Evolutionary conservation across 2,797 vertebrate species (phyloP), one percentile per base, ranked within the genome.

Genomic region (Echeneis naucrates): DNA sequence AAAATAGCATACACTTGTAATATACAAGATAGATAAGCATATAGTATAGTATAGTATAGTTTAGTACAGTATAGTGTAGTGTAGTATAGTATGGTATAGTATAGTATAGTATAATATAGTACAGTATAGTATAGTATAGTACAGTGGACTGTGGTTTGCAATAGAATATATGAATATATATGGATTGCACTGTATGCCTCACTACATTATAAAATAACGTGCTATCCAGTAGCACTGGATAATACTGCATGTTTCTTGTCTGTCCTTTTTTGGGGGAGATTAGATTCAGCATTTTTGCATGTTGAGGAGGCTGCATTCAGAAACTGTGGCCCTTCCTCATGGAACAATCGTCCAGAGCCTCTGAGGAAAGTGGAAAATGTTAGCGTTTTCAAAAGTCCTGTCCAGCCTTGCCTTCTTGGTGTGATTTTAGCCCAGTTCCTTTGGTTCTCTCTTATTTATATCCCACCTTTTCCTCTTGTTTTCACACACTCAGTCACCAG

Each of bases 301-400:
- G 45, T 14, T 24, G 37, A 21, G 5, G 72, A 65, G 47, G 56
- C 65, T 62, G 68, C 68, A 9, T 52, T 65, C 64, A 62, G 16
- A 32, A 38, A 16, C 72, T 26, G 1, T 8, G 40, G 58, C 35
- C 47, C 47, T 62, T 30, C 56, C 32, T 63, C 54, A 35, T 26
- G 21, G 50, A 79, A 51, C 70, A 58, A 44, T 55, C 59, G 24
- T 60, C 13, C 58, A 54, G 30, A 70, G 50, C 33, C 67, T 60
- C 59, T 42, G 16, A 75, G 52, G 33, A 62, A 72, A 75, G 44
- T 58, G 60, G 60, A 73, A 58, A 77, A 77, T 65, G n/a, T 75
- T 59, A 63, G 62, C 53, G 40, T 68, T 67, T 59, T 72, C 58
- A 59, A 47, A 32, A 4, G 11, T 60, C 21, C 4, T n/a, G 27